phyloP scores from a whole-genome alignment of 1,140 invertebrate genomes.

The Periplaneta americana region DNA sequence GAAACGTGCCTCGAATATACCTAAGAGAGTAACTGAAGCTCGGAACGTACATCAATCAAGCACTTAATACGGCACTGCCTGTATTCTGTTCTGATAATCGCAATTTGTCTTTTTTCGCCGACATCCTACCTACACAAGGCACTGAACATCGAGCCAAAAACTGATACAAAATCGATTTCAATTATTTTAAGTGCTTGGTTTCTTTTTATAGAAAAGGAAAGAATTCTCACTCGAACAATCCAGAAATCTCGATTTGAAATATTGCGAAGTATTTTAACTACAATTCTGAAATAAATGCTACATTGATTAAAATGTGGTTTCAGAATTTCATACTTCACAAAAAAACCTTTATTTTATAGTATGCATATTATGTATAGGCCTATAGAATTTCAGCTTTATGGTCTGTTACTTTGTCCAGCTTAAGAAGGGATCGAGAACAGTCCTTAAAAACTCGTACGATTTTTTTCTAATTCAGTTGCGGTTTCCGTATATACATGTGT shows the following conservation, averaged over 20 bases:
- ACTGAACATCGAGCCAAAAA: not conserved
- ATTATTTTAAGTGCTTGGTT: not conserved
- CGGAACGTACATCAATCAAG: not conserved
- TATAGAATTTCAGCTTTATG: too few relatives aligned
- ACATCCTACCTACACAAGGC: not conserved
- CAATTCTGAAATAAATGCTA: too few relatives aligned
- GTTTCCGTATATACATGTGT: too few relatives aligned
- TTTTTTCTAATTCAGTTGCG: too few relatives aligned
- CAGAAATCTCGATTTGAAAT: not conserved
- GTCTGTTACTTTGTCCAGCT: too few relatives aligned
- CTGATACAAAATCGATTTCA: not conserved
- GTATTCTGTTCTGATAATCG: not conserved
- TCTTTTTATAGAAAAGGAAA: not conserved
- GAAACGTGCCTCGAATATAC: not conserved
- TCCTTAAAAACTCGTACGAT: too few relatives aligned
- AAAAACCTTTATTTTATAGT: too few relatives aligned
- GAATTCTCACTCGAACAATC: not conserved
- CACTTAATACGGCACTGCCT: not conserved
- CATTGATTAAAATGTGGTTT: too few relatives aligned
- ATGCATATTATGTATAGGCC: too few relatives aligned
- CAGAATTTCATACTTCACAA: too few relatives aligned
- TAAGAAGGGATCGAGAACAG: too few relatives aligned
- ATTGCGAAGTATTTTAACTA: too few relatives aligned
- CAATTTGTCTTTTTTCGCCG: not conserved
- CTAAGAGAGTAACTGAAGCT: not conserved